Evolutionary conservation across 2,113 vertebrate genomes (phyloP).

Genomic region (Anthoscopus minutus): DNA sequence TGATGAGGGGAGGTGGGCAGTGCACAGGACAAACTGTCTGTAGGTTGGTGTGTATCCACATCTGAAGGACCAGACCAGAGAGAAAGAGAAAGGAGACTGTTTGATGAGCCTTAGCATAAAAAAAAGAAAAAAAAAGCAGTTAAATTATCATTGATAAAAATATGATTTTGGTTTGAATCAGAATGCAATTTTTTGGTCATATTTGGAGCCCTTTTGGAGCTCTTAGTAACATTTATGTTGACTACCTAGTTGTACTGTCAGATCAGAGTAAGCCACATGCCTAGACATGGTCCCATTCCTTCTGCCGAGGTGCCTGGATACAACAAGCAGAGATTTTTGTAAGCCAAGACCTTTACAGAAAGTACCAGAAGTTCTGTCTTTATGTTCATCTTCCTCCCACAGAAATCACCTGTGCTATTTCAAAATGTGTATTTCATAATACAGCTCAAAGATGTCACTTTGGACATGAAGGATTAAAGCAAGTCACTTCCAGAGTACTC

Average conservation of each 20-base stretch:
- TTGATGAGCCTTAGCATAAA: not conserved
- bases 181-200: not conserved
- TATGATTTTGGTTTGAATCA: not conserved
- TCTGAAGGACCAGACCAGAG: not conserved
- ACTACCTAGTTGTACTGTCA: not conserved
- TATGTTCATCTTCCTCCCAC: not conserved
- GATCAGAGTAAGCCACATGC: not conserved
- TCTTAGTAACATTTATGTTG: not conserved
- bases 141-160: not conserved
- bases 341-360: not conserved
- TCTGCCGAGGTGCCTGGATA: not conserved
- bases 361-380: not conserved
- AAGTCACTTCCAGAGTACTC: not conserved
- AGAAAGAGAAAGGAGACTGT: not conserved
- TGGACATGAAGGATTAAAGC: not conserved
- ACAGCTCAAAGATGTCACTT: not conserved
- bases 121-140: not conserved
- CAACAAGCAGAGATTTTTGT: not conserved
- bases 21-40: not conserved
- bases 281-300: not conserved
- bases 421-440: no score
- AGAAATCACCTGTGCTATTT: not conserved
- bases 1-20: not conserved
- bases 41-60: accelerated
- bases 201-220: not conserved